Evolutionary conservation across 92 coral and sea anemone species (phyloP).

Genomic region (Zoanthus solanderi): DNA sequence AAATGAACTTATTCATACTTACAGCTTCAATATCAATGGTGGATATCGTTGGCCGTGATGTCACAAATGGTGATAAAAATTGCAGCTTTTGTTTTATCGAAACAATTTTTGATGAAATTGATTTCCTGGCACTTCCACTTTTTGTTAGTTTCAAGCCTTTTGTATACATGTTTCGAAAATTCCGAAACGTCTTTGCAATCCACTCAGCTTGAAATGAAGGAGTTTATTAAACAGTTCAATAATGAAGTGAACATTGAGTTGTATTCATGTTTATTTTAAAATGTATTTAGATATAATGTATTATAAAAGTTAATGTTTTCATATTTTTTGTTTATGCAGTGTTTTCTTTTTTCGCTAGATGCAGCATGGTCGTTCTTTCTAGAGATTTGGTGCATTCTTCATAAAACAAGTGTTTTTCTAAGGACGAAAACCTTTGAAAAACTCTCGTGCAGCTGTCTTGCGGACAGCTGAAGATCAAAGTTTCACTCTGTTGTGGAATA

Average conservation of each 20-base stretch:
- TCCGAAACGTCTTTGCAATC: neutral
- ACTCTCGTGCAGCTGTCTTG: conserved; percentile 12
- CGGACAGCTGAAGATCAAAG: neutral
- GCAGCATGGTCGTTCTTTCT: neutral
- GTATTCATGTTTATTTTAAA: too few species aligned
- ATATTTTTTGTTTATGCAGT: too few species aligned
- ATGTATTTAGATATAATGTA: too few species aligned
- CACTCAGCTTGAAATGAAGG: neutral
- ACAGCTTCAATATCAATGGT: neutral
- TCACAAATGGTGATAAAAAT: neutral
- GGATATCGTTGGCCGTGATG: neutral
- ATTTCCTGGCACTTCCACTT: neutral
- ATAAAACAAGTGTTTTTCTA: conserved; percentile 3
- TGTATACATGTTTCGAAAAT: neutral
- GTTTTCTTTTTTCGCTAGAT: neutral
- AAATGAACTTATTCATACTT: neutral
- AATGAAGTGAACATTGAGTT: too few species aligned
- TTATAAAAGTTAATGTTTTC: too few species aligned
- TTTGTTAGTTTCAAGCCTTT: neutral
- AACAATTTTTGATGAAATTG: neutral
- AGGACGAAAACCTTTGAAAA: neutral
- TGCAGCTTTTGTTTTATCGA: neutral
- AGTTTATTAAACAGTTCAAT: too few species aligned
- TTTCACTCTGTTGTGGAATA: neutral
- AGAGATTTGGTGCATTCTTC: conserved; percentile 19